A percentile compares a stretch with the other conserved stretches of the same genome.
Conservation (phyloP, 2,888 invertebrate species). For the Harpalus rubripes region DNA sequence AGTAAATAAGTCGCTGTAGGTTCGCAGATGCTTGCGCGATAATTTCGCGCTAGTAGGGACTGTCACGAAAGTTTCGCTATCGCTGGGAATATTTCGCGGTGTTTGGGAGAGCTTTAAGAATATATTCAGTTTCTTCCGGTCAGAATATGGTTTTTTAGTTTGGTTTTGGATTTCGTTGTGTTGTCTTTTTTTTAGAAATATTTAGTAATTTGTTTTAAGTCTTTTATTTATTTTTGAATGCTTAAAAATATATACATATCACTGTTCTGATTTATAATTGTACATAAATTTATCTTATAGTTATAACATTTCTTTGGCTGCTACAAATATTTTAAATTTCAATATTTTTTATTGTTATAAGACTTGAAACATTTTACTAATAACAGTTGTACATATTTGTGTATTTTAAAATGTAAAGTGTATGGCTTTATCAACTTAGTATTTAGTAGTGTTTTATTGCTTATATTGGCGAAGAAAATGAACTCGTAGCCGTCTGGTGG, state of each 20-base stretch:
- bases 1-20: too few relatives aligned
- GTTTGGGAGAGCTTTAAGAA: too few relatives aligned
- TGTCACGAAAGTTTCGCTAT: too few relatives aligned
- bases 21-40: too few relatives aligned
- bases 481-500: too few relatives aligned
- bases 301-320: too few relatives aligned
- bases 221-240: background rate
- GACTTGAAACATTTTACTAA: background rate
- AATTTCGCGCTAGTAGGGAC: too few relatives aligned
- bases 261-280: background rate
- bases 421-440: constrained; percentile 28
- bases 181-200: background rate
- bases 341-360: background rate
- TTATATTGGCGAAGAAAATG: too few relatives aligned
- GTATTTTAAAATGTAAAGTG: background rate
- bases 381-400: constrained; percentile 22
- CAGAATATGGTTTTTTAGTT: background rate
- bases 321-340: background rate
- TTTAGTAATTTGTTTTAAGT: constrained; percentile 2
- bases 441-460: background rate
- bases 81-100: too few relatives aligned
- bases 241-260: background rate
- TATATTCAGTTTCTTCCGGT: background rate
- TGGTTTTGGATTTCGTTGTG: background rate
- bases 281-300: background rate